A percentile compares a stretch with the other conserved stretches of the same genome.
Evolutionary conservation across 2,797 vertebrate species (phyloP).

Genomic region (Sarcoramphus papa): DNA sequence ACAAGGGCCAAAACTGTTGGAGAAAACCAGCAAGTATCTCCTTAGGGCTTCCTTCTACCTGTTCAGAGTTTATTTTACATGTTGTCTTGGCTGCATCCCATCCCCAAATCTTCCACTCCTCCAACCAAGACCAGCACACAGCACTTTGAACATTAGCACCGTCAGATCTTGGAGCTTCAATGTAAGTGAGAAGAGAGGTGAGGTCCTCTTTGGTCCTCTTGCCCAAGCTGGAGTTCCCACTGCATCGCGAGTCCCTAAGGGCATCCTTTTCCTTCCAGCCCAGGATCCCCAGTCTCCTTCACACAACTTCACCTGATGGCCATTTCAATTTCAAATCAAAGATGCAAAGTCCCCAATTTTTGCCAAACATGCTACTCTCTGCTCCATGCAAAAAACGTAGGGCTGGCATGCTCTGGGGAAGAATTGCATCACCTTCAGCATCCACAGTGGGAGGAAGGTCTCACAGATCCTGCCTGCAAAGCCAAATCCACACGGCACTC

Average conservation of each 20-base stretch:
- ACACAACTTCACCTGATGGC: not conserved
- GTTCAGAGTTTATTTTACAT: not conserved
- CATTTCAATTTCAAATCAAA: not conserved
- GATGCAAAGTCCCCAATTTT: not conserved
- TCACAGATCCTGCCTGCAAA: not conserved
- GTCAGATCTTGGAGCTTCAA: not conserved
- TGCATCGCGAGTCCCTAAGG: not conserved
- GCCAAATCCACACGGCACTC: not conserved
- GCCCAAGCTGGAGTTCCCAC: not conserved
- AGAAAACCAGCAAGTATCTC: not conserved
- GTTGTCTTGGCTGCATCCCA: not conserved
- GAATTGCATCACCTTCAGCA: not conserved
- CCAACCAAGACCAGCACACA: not conserved
- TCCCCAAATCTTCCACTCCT: not conserved
- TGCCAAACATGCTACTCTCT: not conserved
- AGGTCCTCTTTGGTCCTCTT: not conserved
- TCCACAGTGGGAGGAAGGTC: not conserved
- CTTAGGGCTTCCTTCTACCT: not conserved
- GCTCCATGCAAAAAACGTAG: not conserved
- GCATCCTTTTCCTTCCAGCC: not conserved
- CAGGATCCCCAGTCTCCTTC: not conserved
- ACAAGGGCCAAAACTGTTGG: not conserved
- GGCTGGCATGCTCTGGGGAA: not conserved
- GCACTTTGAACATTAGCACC: not conserved
- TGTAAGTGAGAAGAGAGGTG: accelerated